Conservation (phyloP, 2,888 invertebrate species). For the Eupsilia transversa region DNA sequence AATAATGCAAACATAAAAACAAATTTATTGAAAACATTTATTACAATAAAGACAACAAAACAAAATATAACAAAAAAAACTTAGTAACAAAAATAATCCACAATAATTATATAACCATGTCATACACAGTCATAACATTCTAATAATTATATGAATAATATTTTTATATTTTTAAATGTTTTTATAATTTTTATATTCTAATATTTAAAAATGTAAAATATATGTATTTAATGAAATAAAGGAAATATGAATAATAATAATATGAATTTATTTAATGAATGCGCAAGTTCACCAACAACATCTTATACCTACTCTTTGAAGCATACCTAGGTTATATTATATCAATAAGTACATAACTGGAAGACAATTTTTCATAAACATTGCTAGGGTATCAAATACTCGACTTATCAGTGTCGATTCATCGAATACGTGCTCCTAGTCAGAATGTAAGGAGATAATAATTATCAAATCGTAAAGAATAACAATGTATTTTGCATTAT, state of each 20-base stretch:
- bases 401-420: constrained; percentile 21
- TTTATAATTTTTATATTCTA: too few relatives aligned
- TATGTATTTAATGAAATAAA: too few relatives aligned
- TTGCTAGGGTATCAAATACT: constrained; percentile 20
- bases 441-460: constrained; percentile 20
- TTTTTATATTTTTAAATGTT: too few relatives aligned
- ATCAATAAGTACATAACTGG: constrained; percentile 15
- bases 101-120: constrained; percentile 1
- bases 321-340: constrained; percentile 13
- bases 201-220: too few relatives aligned
- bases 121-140: constrained; percentile 16
- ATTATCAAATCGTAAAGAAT: constrained; percentile 8
- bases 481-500: constrained; percentile 28
- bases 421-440: constrained; percentile 20
- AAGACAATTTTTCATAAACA: constrained; percentile 13
- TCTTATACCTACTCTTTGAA: constrained; percentile 10
- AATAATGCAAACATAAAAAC: constrained; percentile 32
- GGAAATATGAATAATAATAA: too few relatives aligned
- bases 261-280: too few relatives aligned
- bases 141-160: constrained; percentile 15
- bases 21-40: constrained; percentile 22
- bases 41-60: constrained; percentile 24
- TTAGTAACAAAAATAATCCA: not conserved
- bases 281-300: constrained; percentile 11
- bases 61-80: constrained; percentile 13